Conservation (phyloP, 2,113 vertebrate genomes). For the Podocnemis expansa region DNA sequence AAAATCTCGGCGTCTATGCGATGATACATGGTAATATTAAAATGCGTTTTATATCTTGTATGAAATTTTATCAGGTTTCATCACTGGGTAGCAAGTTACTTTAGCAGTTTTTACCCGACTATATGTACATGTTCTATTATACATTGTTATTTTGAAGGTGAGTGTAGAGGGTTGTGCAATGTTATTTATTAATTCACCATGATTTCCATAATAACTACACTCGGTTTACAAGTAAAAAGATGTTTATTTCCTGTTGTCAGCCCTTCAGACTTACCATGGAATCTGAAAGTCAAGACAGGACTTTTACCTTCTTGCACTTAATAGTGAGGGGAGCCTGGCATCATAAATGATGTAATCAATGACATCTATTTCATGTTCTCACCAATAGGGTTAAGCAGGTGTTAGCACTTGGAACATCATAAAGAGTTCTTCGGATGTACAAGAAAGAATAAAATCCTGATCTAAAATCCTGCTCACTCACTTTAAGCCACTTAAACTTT, state of each 20-base stretch:
- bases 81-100: neutral
- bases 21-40: no score
- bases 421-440: neutral
- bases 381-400: neutral
- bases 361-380: neutral
- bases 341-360: neutral
- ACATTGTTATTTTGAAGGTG: neutral
- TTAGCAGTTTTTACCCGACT: neutral
- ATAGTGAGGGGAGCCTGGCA: neutral
- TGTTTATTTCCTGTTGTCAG: neutral
- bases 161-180: neutral
- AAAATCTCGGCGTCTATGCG: no score
- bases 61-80: neutral
- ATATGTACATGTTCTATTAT: neutral
- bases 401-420: neutral
- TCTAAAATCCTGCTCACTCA: no score
- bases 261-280: neutral
- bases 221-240: neutral
- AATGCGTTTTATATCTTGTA: neutral
- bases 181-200: slow-evolving; percentile 14
- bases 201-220: neutral
- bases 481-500: neutral
- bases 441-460: neutral
- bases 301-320: neutral
- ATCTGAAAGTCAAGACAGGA: slow-evolving; percentile 32